A percentile compares a stretch with the other conserved stretches of the same genome.
Conservation (phyloP, 2,888 invertebrate species). For the Acronicta alni region DNA sequence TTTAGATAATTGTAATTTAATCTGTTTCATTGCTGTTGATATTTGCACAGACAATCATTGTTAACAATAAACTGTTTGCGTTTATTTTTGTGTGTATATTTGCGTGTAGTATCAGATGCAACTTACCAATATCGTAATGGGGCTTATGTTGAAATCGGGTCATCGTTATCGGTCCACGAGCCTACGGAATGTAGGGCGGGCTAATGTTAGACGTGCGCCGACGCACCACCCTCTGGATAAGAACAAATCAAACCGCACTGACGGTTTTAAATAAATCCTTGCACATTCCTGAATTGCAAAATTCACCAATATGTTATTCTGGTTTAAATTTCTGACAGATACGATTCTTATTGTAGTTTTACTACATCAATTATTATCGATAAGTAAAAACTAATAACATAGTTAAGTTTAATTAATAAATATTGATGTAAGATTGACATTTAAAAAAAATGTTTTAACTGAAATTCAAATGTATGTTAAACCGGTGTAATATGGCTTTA, state of each 20-base stretch:
- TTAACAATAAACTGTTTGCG: conserved; percentile 8
- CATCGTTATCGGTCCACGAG: conserved; percentile 76
- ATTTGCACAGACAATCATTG: conserved; percentile 1
- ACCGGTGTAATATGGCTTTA: too few species aligned
- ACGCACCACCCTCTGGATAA: conserved; percentile 74
- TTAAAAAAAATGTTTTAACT: too few species aligned
- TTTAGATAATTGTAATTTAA: conserved; percentile 13
- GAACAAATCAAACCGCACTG: conserved; percentile 64
- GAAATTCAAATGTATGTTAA: too few species aligned
- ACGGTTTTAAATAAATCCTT: conserved; percentile 63
- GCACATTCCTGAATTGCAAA: conserved; percentile 29
- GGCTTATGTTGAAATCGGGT: conserved; percentile 79
- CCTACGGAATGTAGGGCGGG: conserved; percentile 82
- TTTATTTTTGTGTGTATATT: conserved; percentile 10
- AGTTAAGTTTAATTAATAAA: too few species aligned
- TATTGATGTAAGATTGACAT: too few species aligned
- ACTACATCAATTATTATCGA: too few species aligned
- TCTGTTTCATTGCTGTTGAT: conserved; percentile 11
- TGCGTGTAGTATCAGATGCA: conserved; percentile 12
- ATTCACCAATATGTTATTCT: too few species aligned
- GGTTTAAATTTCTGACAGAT: too few species aligned
- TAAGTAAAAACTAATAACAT: too few species aligned
- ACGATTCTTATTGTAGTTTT: too few species aligned
- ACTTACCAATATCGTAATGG: conserved; percentile 56
- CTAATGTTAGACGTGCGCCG: conserved; percentile 82